A percentile compares a stretch with the other conserved stretches of the same genome.
Evolutionary conservation across 2,113 vertebrate species (phyloP).

Genomic region (Crypturellus undulatus): DNA sequence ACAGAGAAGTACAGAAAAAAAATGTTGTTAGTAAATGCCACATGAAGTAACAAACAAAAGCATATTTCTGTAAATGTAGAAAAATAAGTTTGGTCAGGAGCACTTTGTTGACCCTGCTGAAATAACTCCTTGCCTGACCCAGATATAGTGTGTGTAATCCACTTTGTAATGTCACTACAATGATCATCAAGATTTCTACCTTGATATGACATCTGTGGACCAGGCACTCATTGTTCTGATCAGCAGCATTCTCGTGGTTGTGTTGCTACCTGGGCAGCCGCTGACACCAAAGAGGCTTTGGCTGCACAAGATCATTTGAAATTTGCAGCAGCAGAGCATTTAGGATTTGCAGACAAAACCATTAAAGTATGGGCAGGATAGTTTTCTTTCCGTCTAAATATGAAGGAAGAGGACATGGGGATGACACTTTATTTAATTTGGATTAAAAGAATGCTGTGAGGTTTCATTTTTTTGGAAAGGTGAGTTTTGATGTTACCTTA

Average conservation of each 20-base stretch:
- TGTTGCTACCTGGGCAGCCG: conserved; percentile 67
- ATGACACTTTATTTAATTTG: conserved; percentile 78
- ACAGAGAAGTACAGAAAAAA: not conserved
- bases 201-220: conserved; percentile 70
- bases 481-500: conserved; percentile 71
- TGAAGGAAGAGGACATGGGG: conserved; percentile 73
- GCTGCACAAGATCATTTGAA: conserved; percentile 76
- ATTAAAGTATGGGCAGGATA: conserved; percentile 73
- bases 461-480: conserved; percentile 57
- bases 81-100: conserved; percentile 71
- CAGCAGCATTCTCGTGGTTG: conserved; percentile 67
- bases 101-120: conserved; percentile 67
- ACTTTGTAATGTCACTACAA: conserved; percentile 77
- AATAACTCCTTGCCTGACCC: conserved; percentile 77
- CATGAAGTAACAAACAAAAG: conserved; percentile 60
- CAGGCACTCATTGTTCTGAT: conserved; percentile 75
- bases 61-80: conserved; percentile 7
- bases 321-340: conserved; percentile 73
- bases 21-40: conserved; percentile 4
- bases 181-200: conserved; percentile 78
- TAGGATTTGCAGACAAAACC: conserved; percentile 76
- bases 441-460: conserved; percentile 76
- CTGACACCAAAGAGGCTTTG: conserved; percentile 75
- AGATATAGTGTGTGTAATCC: conserved; percentile 73
- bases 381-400: conserved; percentile 71